Percentiles rank a stretch among this genome's conserved stretches.
phyloP scores from a whole-genome alignment of 92 coral and sea anemone species.

The Phenganax marumi region DNA sequence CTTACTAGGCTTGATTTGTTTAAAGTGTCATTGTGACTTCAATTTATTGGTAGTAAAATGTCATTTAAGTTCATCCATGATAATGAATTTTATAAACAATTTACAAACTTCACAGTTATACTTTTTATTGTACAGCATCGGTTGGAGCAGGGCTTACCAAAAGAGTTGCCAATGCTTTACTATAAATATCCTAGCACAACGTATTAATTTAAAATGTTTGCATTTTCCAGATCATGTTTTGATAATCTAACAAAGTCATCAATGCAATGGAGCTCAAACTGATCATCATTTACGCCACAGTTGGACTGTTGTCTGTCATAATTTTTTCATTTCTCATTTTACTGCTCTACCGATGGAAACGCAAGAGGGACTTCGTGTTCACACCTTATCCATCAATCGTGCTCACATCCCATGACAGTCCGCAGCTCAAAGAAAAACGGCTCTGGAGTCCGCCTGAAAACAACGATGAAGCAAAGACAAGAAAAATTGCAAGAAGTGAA shows the following conservation, averaged over 20 bases:
- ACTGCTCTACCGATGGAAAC: constrained; percentile 29
- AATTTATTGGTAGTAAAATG: too few species aligned
- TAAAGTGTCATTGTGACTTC: too few species aligned
- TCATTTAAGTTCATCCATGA: too few species aligned
- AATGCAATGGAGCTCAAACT: background rate
- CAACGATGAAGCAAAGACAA: background rate
- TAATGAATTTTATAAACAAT: too few species aligned
- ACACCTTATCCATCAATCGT: constrained; percentile 29
- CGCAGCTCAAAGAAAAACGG: constrained; percentile 34
- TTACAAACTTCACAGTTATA: too few species aligned
- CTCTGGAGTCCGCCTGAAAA: constrained; percentile 29
- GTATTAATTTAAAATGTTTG: background rate
- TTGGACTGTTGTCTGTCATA: constrained; percentile 5
- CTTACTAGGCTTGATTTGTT: too few species aligned
- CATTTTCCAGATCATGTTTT: background rate
- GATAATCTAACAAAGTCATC: too few species aligned
- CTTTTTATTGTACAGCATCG: background rate
- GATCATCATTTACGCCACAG: constrained; percentile 4
- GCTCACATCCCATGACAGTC: constrained; percentile 36
- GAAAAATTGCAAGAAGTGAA: background rate
- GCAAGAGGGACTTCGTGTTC: background rate
- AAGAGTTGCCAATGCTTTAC: background rate
- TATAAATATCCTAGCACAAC: background rate
- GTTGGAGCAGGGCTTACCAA: background rate
- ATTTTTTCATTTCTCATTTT: constrained; percentile 11